Percentiles rank a stretch among this genome's conserved stretches.
phyloP scores from a whole-genome alignment of 2,113 vertebrate species.

The Phylloscopus trochiloides region DNA sequence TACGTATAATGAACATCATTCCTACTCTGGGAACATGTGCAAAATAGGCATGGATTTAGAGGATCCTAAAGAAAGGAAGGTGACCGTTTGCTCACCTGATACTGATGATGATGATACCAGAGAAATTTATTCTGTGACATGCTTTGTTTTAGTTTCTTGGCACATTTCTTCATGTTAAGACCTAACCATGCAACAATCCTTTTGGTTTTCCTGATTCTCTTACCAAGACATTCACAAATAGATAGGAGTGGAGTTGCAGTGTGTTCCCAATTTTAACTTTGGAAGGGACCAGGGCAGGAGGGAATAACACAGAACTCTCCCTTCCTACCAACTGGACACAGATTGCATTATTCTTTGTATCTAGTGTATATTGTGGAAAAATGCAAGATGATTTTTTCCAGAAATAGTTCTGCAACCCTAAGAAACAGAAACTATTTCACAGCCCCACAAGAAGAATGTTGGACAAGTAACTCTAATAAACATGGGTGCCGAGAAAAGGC shows the following conservation, averaged over 20 bases:
- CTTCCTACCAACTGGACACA: rapidly evolving
- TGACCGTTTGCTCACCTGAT: neutral
- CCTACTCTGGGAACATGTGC: neutral
- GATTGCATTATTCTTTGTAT: neutral
- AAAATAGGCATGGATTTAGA: neutral
- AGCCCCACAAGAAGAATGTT: neutral
- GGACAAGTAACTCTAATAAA: neutral
- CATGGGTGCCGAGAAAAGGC: neutral
- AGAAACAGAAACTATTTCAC: neutral
- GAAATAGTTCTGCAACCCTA: neutral
- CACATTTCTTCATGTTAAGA: neutral
- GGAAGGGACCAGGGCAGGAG: neutral
- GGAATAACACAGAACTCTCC: neutral
- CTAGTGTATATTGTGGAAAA: neutral
- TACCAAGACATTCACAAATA: neutral
- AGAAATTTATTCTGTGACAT: neutral
- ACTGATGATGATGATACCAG: neutral
- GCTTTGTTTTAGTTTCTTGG: neutral
- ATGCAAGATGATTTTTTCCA: neutral
- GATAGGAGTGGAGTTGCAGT: neutral
- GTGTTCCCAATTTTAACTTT: neutral
- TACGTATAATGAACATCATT: neutral
- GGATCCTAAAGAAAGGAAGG: neutral
- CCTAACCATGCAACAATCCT: neutral
- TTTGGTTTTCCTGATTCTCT: neutral